Base-by-base conservation (phyloP, 2,888 invertebrate species). In the Spatulosminthurus flaviceps region DNA sequence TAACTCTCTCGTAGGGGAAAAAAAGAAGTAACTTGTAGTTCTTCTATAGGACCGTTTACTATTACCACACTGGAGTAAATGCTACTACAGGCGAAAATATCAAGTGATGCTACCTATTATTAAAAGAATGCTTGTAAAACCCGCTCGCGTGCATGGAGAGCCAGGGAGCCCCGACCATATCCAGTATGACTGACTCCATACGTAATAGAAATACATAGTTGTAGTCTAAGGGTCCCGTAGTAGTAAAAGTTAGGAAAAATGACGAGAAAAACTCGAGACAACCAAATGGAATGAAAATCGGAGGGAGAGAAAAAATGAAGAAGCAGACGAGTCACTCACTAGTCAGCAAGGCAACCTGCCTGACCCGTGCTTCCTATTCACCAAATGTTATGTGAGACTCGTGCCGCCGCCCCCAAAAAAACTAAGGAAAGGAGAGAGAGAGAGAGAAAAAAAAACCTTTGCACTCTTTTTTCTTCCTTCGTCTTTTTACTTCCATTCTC, bases 381-480 rank as follows among this genome's bases (percentile, higher is more conserved):
- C 82, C 82, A 82, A 80, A 82, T 82, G 82, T 82, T 81, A 79
- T 80, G 76, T 78, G 75, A 79, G 82, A 82, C 82, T 82, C 82
- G 82, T 82, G 82, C 82, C 82, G 80, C 80, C 71, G 66, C 77
- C 75, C 80, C n/a, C n/a, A n/a, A 19, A 79, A 80, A 78, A 76
- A 72, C 73, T 69, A n/a, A n/a, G n/a, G n/a, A n/a, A n/a, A n/a
- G n/a, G n/a, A n/a, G n/a, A n/a, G n/a, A n/a, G n/a, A n/a, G n/a
- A n/a, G n/a, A n/a, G n/a, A n/a, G n/a, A 51, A n/a, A 51, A 51
- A 51, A 51, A 51, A 51, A 4, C 74, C 69, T 51, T 61, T 67
- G 24, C 43, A 42, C 77, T 69, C 69, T 24, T 67, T 24, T 24
- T 66, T 42, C 28, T 9, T 69, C 13, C 28, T 61, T 22, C 42